A percentile compares a stretch with the other conserved stretches of the same genome.
Conservation (phyloP, 1,140 invertebrate genomes). For the Arctopsyche grandis region DNA sequence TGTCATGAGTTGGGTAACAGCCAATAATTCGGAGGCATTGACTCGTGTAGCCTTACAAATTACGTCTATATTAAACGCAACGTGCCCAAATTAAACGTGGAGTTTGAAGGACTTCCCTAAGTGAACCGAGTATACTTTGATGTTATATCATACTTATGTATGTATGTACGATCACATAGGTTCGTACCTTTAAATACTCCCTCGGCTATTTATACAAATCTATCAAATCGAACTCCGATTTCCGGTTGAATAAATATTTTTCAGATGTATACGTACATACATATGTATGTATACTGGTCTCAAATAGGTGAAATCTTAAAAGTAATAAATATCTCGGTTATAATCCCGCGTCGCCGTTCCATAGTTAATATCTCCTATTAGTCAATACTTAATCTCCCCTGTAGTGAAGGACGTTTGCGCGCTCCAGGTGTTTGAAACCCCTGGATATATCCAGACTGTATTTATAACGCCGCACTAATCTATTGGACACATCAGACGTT, state of each 20-base stretch:
- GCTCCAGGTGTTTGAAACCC: constrained; percentile 25
- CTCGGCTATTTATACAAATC: no score
- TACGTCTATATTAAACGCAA: constrained; percentile 31
- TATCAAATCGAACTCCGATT: no score
- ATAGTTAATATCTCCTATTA: constrained; percentile 37
- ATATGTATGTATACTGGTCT: neutral
- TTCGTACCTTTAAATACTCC: neutral
- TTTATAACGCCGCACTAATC: constrained; percentile 37
- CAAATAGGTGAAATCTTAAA: constrained; percentile 15
- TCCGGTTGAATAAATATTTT: neutral
- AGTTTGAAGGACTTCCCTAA: constrained; percentile 50
- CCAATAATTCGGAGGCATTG: constrained; percentile 34
- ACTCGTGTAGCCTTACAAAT: constrained; percentile 44
- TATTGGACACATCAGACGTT: constrained; percentile 17
- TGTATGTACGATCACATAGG: neutral
- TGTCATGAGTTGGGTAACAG: neutral
- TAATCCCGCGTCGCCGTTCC: constrained; percentile 13
- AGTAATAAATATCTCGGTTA: constrained; percentile 28
- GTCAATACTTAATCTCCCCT: constrained; percentile 32
- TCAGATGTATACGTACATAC: neutral
- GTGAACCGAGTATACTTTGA: constrained; percentile 32
- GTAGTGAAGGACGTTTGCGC: constrained; percentile 14
- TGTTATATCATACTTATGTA: constrained; percentile 10
- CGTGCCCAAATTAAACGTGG: constrained; percentile 37
- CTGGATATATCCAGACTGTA: constrained; percentile 19